Conservation (phyloP, 2,113 vertebrate genomes). For the Candoia aspera region DNA sequence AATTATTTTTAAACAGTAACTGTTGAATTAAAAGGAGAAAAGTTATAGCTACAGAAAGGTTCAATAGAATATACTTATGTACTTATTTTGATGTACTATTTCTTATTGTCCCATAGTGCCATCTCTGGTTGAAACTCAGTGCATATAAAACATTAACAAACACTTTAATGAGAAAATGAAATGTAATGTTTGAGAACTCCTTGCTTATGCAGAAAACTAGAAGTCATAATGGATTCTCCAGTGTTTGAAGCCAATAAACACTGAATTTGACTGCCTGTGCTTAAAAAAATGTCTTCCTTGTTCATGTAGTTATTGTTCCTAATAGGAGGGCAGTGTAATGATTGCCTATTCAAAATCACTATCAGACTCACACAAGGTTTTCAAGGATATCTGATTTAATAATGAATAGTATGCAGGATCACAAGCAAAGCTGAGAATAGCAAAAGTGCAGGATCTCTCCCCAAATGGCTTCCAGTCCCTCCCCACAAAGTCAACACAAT, state of each 20-base stretch:
- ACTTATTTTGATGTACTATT: conserved; percentile 16
- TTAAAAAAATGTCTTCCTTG: not conserved
- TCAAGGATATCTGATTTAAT: no score
- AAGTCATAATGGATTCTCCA: not conserved
- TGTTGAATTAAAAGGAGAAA: not conserved
- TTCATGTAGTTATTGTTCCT: not conserved
- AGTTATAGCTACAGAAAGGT: not conserved
- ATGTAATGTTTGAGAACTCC: not conserved
- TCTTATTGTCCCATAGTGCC: conserved; percentile 47
- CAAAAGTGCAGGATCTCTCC: no score
- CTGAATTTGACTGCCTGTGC: not conserved
- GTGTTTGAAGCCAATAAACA: conserved; percentile 27
- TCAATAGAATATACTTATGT: not conserved
- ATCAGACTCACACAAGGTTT: no score
- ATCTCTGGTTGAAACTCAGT: conserved; percentile 46
- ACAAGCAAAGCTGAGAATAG: no score
- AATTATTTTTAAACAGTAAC: conserved; percentile 5
- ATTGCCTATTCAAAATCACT: no score
- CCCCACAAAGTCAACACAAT: no score
- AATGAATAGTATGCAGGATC: no score
- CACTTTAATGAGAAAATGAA: conserved; percentile 34
- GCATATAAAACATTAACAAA: conserved; percentile 14
- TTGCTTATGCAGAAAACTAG: not conserved
- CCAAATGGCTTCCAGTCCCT: no score
- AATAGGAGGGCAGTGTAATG: not conserved